Percentiles rank a stretch among this genome's conserved stretches.
Evolutionary conservation across 2,888 invertebrate genomes (phyloP).

Genomic region (Odontocerum albicorne): DNA sequence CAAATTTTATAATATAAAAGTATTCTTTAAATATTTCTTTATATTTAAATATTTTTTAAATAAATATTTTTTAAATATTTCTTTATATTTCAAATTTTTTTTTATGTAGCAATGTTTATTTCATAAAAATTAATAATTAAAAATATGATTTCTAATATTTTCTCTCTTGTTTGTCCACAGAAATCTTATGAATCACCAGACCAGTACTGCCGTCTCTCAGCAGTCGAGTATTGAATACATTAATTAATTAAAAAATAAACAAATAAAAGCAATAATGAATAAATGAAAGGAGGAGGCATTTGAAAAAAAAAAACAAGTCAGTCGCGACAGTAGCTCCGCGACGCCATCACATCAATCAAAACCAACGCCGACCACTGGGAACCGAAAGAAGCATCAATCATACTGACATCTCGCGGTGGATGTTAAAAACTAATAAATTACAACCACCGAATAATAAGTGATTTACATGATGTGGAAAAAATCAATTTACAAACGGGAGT

Average conservation of each 20-base stretch:
- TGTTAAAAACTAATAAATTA: constrained; percentile 26
- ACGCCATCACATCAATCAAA: constrained; percentile 29
- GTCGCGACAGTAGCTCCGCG: constrained; percentile 16
- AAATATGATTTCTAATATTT: constrained; percentile 7
- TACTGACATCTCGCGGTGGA: constrained; percentile 18
- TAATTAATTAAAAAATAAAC: constrained; percentile 5
- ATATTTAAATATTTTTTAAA: too few species aligned
- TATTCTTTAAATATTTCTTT: too few species aligned
- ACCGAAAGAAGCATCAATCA: constrained; percentile 25
- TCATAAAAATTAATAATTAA: background rate
- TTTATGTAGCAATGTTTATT: constrained; percentile 6
- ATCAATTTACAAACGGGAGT: background rate
- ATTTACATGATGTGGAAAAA: background rate
- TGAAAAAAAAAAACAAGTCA: background rate
- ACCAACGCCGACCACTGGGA: constrained; percentile 12
- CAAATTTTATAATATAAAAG: too few species aligned
- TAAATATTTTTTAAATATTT: too few species aligned
- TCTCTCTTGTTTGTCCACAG: constrained; percentile 29
- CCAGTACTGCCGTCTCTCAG: constrained; percentile 30
- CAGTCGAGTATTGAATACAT: constrained; percentile 4
- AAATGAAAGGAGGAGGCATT: background rate
- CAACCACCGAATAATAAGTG: constrained; percentile 8
- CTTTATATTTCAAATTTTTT: too few species aligned
- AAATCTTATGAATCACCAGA: constrained; percentile 13
- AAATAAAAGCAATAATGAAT: background rate